Evolutionary conservation across 2,113 vertebrate species (phyloP).

Genomic region (Mastomys natalensis): DNA sequence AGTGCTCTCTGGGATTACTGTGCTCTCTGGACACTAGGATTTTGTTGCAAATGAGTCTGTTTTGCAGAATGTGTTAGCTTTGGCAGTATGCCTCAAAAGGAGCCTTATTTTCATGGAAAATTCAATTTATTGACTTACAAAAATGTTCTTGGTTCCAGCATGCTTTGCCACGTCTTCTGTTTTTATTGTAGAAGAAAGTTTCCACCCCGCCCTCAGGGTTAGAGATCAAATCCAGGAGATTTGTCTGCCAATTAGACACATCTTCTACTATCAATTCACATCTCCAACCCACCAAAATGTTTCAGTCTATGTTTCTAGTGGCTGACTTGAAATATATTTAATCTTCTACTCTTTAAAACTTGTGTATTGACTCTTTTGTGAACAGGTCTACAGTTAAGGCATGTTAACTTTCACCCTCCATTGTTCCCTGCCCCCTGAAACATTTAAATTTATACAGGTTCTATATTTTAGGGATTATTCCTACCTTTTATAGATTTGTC

Average conservation of each 20-base stretch:
- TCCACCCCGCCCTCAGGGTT: too few species aligned
- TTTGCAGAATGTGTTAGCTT: neutral
- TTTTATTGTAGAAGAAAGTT: constrained; percentile 29
- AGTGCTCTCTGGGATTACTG: neutral
- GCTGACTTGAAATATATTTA: neutral
- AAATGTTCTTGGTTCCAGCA: constrained; percentile 16
- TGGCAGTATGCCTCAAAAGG: neutral
- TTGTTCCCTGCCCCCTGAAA: neutral
- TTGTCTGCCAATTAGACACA: neutral
- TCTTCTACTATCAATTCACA: neutral
- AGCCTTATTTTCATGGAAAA: neutral
- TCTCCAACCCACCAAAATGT: neutral
- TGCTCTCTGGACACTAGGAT: neutral
- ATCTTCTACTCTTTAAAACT: neutral
- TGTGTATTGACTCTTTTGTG: neutral
- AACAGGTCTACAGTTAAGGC: neutral
- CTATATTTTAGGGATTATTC: neutral
- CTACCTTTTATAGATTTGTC: constrained; percentile 1
- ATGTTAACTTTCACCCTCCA: neutral
- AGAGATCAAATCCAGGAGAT: neutral
- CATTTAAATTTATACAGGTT: constrained; percentile 4
- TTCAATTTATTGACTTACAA: neutral
- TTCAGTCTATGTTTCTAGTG: neutral
- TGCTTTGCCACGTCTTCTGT: neutral
- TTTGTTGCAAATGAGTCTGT: neutral